Base-by-base conservation (phyloP, 2,113 vertebrate genomes). In the Etheostoma spectabile region DNA sequence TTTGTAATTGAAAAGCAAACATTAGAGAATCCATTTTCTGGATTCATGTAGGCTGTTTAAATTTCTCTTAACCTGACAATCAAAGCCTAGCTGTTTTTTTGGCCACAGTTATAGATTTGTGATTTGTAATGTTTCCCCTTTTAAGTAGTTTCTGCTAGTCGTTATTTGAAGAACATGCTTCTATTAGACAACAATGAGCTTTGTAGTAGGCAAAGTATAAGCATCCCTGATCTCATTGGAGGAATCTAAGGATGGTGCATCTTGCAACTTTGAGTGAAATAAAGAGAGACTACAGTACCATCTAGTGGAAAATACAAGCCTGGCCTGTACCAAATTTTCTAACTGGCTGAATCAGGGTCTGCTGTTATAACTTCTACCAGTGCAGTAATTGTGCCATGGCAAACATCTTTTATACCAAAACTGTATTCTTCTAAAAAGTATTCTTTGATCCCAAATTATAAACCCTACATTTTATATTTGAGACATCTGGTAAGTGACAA, bases 281-380 rank as follows among this genome's bases (percentile, higher is more conserved):
- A 81, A 38, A 64, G 61, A 76, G 66, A 80, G 61, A 82, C 80
- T 55, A 77, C 80, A 93, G 57, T 74, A 73, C 91, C 92, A 92
- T 89, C 92, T 88, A 87, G 90, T 91, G 93, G 93, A 79, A 62
- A 65, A 77, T 3, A 74, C 4, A 22, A 51, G 8, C 27, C 53
- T 60, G 13, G 46, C 27, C 53, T 56, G 18, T 53, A 62, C 78
- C 79, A 16, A 35, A 22, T 64, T 51, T 12, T 12, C 21, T 79
- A 42, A 70, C 59, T 16, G 86, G 83, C 79, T 88, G 73, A 81
- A 85, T 83, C 78, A 80, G 52, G 24, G 46, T 24, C n/a, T 77
- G n/a, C 56, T 67, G 2, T 70, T 48, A 60, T 22, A 18, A 72
- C 38, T 42, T 19, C 11, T 15, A 5, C 10, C 49, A 27, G 35